These are phyloP conservation scores for Meda fulgida DNA, from an alignment of 2,797 vertebrate genomes.

Conservation along the genomic window DNA sequence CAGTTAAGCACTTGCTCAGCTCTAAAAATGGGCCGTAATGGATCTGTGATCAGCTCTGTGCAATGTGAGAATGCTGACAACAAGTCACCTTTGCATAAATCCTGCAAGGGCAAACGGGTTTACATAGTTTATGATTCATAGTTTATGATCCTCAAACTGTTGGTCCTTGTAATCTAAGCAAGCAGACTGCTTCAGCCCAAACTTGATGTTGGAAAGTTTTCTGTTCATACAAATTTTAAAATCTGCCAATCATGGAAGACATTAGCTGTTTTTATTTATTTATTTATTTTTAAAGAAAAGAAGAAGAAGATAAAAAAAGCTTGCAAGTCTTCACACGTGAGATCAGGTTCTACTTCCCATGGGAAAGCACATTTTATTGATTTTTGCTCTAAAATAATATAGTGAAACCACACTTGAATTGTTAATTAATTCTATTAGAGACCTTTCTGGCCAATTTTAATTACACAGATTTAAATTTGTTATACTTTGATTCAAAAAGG, in stretches of 20 bases:
- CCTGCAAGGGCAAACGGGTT: conserved; percentile 24
- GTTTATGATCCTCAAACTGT: conserved; percentile 45
- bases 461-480: background rate
- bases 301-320: background rate
- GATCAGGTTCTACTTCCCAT: background rate
- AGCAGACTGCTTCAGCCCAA: background rate
- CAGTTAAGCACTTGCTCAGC: conserved; percentile 41
- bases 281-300: too few relatives aligned
- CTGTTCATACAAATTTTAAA: conserved; percentile 19
- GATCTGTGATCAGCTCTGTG: conserved; percentile 32
- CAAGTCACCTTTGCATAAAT: conserved; percentile 38
- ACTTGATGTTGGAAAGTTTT: conserved; percentile 35
- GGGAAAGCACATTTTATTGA: background rate
- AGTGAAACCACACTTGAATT: background rate
- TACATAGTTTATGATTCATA: conserved; percentile 45
- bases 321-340: background rate
- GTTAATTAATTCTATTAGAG: background rate
- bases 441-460: background rate
- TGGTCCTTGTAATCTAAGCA: conserved; percentile 22
- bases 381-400: background rate
- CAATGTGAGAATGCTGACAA: conserved; percentile 28
- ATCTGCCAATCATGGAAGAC: background rate
- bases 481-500: background rate
- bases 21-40: conserved; percentile 9
- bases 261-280: background rate